These are phyloP conservation scores for Piprites chloris DNA, from an alignment of 2,113 vertebrate genomes.

Conservation along the genomic window DNA sequence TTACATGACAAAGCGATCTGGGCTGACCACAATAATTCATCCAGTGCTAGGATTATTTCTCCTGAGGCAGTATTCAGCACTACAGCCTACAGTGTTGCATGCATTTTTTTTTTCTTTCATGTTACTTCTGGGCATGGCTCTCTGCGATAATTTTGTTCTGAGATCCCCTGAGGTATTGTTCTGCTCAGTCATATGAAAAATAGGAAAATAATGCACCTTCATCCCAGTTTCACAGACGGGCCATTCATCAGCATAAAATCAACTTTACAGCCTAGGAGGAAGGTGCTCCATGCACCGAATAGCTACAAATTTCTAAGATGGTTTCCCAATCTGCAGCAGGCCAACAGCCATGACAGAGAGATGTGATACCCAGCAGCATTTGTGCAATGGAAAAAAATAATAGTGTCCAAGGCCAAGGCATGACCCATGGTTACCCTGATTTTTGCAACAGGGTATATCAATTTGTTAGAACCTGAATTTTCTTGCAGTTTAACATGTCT, in stretches of 20 bases:
- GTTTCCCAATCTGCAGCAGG: not conserved
- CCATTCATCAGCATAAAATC: slow-evolving; percentile 42
- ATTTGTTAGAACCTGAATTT: not conserved
- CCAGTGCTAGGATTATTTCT: slow-evolving; percentile 24
- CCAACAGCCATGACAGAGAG: accelerated
- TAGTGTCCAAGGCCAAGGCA: not conserved
- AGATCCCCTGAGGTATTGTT: slow-evolving; percentile 33
- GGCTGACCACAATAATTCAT: not conserved
- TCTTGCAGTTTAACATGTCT: not conserved
- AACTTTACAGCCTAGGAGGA: not conserved
- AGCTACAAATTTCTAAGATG: not conserved
- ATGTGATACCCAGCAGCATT: not conserved
- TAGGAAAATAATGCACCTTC: slow-evolving; percentile 51
- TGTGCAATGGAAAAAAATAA: not conserved
- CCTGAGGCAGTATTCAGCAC: not conserved
- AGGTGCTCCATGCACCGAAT: not conserved
- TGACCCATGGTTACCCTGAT: not conserved
- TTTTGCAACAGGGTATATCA: not conserved
- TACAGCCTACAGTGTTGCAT: not conserved
- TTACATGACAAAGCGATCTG: slow-evolving; percentile 21
- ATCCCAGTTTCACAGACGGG: not conserved
- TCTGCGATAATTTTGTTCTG: slow-evolving; percentile 22
- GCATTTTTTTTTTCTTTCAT: not conserved
- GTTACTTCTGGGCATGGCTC: slow-evolving; percentile 23
- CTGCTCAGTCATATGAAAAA: slow-evolving; percentile 45